Evolutionary conservation across 2,113 vertebrate genomes (phyloP), one percentile per base, ranked within the genome.

Genomic region (Nerophis lumbriciformis): DNA sequence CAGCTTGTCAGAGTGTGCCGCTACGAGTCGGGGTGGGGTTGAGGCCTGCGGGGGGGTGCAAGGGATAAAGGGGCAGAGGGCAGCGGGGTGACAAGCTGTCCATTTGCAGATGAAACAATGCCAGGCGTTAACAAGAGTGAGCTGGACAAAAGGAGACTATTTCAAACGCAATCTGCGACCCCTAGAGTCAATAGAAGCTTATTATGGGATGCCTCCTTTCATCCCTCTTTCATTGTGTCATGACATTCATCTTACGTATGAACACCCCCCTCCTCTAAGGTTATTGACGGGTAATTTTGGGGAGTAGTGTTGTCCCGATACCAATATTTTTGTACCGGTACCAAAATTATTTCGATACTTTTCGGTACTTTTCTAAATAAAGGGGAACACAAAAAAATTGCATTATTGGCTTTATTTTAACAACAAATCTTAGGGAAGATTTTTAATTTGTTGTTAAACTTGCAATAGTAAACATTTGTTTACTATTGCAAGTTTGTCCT

Each of bases 1-100:
- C 87, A 89, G 88, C 85, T 87, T 91, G 88, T 79, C 1, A 73
- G 76, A 89, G 88, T 90, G 88, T 90, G 88, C 73, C 67, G 55
- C 79, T 82, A 83, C 81, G 78, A 80, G 58, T 76, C 77, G 53
- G 53, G 69, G 79, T 76, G 69, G 79, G 74, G 70, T 56, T 42
- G 39, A 54, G 69, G 63, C 48, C 77, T 6, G 1, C 64, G 66
- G 73, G 38, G 2, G 76, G 68, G 76, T 42, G 75, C 61, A 2
- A 6, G 59, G 68, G 69, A 77, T 76, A 71, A 79, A 80, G 55
- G 83, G 78, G 78, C 86, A 83, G 77, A 83, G 85, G 85, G 76
- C 82, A 79, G 82, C 66, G 45, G 85, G 80, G 82, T 74, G 80
- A 82, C 83, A 81, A 84, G 84, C 81, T 84, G 84, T 77, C 83